Conservation (phyloP, 2,888 invertebrate genomes). For the Pediacus dermestoides region DNA sequence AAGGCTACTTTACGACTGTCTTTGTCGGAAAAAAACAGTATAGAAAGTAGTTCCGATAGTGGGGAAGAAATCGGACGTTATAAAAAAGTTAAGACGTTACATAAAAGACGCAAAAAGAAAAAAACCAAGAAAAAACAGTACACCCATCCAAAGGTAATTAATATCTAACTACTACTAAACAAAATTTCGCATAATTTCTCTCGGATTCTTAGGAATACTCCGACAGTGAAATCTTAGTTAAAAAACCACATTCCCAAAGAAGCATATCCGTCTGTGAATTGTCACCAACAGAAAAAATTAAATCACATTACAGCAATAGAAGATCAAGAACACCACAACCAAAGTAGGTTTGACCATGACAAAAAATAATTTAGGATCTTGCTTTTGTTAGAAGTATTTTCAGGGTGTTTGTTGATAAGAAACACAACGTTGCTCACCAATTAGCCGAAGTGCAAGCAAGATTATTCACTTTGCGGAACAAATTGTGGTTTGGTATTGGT, state of each 20-base stretch:
- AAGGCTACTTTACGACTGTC: conserved; percentile 56
- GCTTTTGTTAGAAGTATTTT: too few species aligned
- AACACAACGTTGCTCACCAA: conserved; percentile 45
- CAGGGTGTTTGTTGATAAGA: conserved; percentile 39
- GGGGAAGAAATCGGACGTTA: conserved; percentile 26
- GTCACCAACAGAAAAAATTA: conserved; percentile 37
- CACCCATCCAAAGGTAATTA: conserved; percentile 22
- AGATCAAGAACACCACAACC: conserved; percentile 33
- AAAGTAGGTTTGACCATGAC: too few species aligned
- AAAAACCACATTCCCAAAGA: conserved; percentile 28
- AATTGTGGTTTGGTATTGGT: conserved; percentile 67
- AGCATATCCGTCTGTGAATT: conserved; percentile 43
- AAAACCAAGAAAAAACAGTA: conserved; percentile 27
- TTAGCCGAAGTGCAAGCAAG: conserved; percentile 65
- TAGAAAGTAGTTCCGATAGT: conserved; percentile 23
- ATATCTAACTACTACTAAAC: conserved; percentile 1
- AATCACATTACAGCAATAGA: conserved; percentile 27
- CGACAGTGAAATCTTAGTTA: conserved; percentile 30
- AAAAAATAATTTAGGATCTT: not conserved
- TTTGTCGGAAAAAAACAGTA: conserved; percentile 35
- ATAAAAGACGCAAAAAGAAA: conserved; percentile 33
- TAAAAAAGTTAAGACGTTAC: conserved; percentile 23
- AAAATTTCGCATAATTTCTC: conserved; percentile 12
- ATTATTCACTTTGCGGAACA: conserved; percentile 64
- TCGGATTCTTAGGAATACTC: conserved; percentile 27